Conservation (phyloP, 1,140 invertebrate species). For the Rhyzopertha dominica region DNA sequence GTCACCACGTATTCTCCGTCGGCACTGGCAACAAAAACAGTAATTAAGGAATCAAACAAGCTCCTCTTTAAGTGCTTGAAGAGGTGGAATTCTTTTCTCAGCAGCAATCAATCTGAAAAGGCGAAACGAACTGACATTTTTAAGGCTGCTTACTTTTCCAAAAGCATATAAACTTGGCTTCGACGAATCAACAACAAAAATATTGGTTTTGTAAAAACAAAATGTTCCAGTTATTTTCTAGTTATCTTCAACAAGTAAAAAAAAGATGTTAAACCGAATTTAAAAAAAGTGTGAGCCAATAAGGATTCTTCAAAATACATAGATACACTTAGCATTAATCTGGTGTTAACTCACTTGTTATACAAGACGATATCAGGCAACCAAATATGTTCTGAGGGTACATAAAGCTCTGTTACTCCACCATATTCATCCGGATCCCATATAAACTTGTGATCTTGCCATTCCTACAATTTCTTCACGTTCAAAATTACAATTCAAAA, state of each 20-base stretch:
- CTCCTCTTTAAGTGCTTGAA: no score
- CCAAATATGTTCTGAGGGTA: conserved; percentile 91
- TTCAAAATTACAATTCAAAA: conserved; percentile 6
- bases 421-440: conserved; percentile 96
- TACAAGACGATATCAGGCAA: conserved; percentile 95
- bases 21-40: conserved; percentile 60
- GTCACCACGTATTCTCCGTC: conserved; percentile 98
- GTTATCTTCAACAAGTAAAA: background rate
- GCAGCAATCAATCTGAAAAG: no score
- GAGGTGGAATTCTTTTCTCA: no score
- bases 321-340: no score
- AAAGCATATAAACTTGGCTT: no score
- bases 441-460: conserved; percentile 94
- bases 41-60: no score
- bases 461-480: conserved; percentile 62
- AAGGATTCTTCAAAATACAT: no score
- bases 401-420: conserved; percentile 86
- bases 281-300: background rate
- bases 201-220: background rate
- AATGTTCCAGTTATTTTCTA: background rate
- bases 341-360: conserved; percentile 81
- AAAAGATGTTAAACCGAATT: conserved; percentile 5
- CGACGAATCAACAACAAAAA: no score
- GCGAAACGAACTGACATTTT: no score
- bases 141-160: no score